These are phyloP conservation scores for Champsocephalus esox DNA, from an alignment of 2,797 vertebrate species.

Conservation along the genomic window DNA sequence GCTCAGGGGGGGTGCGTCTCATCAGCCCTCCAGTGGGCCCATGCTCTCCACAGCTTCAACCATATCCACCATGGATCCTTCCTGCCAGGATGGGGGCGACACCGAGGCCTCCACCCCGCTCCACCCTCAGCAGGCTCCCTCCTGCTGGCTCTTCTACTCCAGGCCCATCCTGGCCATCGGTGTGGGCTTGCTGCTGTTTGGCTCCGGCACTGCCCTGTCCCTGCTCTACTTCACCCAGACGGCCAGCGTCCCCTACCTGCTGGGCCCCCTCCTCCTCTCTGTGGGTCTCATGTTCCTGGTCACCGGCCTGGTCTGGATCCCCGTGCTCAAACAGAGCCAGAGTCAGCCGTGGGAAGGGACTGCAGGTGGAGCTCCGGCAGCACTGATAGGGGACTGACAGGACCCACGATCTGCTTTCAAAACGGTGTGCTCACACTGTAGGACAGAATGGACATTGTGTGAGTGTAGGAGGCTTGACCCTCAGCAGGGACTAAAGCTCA, in stretches of 20 bases:
- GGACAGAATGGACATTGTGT: neutral
- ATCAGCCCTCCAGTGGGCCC: neutral
- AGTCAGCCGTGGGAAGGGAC: neutral
- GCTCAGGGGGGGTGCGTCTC: neutral
- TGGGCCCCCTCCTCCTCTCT: slow-evolving; percentile 57
- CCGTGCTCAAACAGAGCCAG: slow-evolving; percentile 49
- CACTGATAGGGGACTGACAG: neutral
- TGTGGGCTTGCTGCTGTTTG: slow-evolving; percentile 18
- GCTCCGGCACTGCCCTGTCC: slow-evolving; percentile 8
- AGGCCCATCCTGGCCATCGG: neutral
- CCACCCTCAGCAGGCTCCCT: neutral
- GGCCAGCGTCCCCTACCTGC: slow-evolving; percentile 33
- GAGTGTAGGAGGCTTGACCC: neutral
- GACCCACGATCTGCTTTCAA: neutral
- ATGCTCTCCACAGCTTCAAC: slow-evolving; percentile 10
- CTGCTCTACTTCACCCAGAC: slow-evolving; percentile 20
- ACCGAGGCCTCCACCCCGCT: slow-evolving; percentile 7
- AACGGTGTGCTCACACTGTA: no score
- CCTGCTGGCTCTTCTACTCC: slow-evolving; percentile 2
- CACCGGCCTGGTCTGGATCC: slow-evolving; percentile 61
- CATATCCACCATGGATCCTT: neutral
- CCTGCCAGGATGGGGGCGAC: slow-evolving; percentile 3
- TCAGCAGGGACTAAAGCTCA: neutral
- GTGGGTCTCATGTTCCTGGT: slow-evolving; percentile 64
- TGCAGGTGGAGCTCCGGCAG: neutral